Percentiles rank a stretch among this genome's conserved stretches.
These are phyloP conservation scores for Drosophila lowei DNA, from an alignment of 1,140 invertebrate species.

Conservation along the genomic window DNA sequence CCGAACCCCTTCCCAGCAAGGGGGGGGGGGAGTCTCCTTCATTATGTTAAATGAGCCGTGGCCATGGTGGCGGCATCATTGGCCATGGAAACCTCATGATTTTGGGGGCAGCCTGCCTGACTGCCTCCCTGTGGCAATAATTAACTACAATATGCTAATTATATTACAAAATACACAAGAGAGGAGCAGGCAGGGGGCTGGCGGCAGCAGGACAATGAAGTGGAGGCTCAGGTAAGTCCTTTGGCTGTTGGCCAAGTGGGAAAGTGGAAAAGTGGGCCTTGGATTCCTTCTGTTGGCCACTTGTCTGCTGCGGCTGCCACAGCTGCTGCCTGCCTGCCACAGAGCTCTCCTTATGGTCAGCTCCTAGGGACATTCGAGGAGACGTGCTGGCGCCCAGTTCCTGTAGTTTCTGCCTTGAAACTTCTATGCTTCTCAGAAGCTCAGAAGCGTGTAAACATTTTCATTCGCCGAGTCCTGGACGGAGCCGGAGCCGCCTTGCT, in stretches of 20 bases:
- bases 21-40: constrained; percentile 1
- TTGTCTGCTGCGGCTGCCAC: constrained; percentile 5
- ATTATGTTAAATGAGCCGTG: constrained; percentile 44
- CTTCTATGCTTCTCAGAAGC: constrained; percentile 29
- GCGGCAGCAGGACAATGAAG: too few relatives aligned
- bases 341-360: constrained; percentile 46
- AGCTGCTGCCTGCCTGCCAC: constrained; percentile 1
- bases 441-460: constrained; percentile 77
- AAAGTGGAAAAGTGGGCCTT: constrained; percentile 17
- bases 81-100: constrained; percentile 27
- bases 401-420: constrained; percentile 11
- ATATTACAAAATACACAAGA: constrained; percentile 12
- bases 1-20: not conserved
- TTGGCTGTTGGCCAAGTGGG: constrained; percentile 29
- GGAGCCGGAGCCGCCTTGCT: constrained; percentile 7
- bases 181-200: too few relatives aligned
- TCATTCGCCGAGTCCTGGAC: constrained; percentile 45
- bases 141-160: constrained; percentile 46
- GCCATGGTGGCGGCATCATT: constrained; percentile 8
- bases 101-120: constrained; percentile 5
- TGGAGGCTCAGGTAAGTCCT: constrained; percentile 1
- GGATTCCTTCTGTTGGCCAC: constrained; percentile 9
- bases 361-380: constrained; percentile 39
- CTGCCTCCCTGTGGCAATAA: constrained; percentile 21
- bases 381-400: constrained; percentile 60